phyloP scores from a whole-genome alignment of 1,140 invertebrate species.

The Leguminivora glycinivorella region DNA sequence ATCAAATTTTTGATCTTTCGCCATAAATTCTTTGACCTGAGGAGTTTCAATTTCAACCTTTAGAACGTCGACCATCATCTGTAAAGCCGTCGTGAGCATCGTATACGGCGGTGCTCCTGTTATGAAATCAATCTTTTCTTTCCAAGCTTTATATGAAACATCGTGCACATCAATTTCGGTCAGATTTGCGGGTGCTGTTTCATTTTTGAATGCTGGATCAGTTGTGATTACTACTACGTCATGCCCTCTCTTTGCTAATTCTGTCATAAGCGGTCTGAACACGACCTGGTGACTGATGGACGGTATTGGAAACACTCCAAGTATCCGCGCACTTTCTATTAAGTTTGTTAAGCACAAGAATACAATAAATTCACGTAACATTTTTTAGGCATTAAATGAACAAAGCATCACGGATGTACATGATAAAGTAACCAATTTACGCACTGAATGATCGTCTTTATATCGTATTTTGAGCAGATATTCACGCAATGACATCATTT shows the following conservation, averaged over 20 bases:
- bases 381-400: not conserved
- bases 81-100: slow-evolving; percentile 5
- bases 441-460: not conserved
- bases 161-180: slow-evolving; percentile 55
- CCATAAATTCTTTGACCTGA: slow-evolving; percentile 42
- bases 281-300: slow-evolving; percentile 73
- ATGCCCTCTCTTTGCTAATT: slow-evolving; percentile 71
- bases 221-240: slow-evolving; percentile 63
- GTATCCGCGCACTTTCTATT: slow-evolving; percentile 52
- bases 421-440: not conserved
- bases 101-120: slow-evolving; percentile 27
- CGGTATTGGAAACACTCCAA: slow-evolving; percentile 72
- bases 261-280: slow-evolving; percentile 58
- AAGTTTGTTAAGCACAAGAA: slow-evolving; percentile 7
- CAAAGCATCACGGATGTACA: not conserved
- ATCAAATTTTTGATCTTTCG: slow-evolving; percentile 42
- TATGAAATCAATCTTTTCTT: slow-evolving; percentile 34
- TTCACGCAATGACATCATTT: not conserved
- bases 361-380: slow-evolving; percentile 2
- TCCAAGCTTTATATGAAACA: slow-evolving; percentile 36
- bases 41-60: slow-evolving; percentile 35
- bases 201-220: slow-evolving; percentile 41
- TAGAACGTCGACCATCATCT: slow-evolving; percentile 31
- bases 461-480: not conserved
- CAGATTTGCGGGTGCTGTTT: slow-evolving; percentile 36